Evolutionary conservation across 2,797 vertebrate genomes (phyloP).

Genomic region (Crocodylus rhombifer): DNA sequence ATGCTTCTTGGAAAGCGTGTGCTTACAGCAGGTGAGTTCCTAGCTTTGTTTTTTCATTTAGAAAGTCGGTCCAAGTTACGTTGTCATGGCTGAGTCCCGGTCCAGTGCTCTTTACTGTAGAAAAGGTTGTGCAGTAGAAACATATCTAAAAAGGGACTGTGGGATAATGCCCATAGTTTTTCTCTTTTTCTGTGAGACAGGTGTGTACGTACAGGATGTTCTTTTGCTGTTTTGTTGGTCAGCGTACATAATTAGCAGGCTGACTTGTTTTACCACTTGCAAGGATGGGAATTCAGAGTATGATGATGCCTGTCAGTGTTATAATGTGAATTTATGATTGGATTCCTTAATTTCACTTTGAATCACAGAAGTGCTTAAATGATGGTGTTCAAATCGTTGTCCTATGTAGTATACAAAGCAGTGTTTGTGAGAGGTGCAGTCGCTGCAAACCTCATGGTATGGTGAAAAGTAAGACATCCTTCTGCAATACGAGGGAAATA

Average conservation of each 20-base stretch:
- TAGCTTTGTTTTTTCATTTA: rapidly evolving
- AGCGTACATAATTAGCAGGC: not conserved
- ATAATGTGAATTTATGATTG: not conserved
- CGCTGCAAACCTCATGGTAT: not conserved
- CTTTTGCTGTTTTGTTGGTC: not conserved
- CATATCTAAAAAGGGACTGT: not conserved
- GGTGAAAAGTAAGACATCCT: not conserved
- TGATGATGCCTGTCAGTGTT: not conserved
- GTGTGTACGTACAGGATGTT: not conserved
- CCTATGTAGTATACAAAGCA: rapidly evolving
- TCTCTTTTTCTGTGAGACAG: not conserved
- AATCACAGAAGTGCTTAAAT: not conserved
- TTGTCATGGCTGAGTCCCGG: not conserved
- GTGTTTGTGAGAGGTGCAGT: not conserved
- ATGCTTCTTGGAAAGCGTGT: slow-evolving; percentile 26
- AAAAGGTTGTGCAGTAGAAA: not conserved
- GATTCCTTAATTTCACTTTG: not conserved
- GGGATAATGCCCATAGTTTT: not conserved
- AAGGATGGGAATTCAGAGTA: not conserved
- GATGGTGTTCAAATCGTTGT: not conserved
- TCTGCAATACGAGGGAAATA: not conserved
- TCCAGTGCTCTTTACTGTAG: not conserved
- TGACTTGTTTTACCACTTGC: not conserved
- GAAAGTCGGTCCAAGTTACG: not conserved
- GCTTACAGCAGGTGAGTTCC: slow-evolving; percentile 63